A percentile compares a stretch with the other conserved stretches of the same genome.
Evolutionary conservation across 2,797 vertebrate genomes (phyloP).

Genomic region (Lutjanus campechanus): DNA sequence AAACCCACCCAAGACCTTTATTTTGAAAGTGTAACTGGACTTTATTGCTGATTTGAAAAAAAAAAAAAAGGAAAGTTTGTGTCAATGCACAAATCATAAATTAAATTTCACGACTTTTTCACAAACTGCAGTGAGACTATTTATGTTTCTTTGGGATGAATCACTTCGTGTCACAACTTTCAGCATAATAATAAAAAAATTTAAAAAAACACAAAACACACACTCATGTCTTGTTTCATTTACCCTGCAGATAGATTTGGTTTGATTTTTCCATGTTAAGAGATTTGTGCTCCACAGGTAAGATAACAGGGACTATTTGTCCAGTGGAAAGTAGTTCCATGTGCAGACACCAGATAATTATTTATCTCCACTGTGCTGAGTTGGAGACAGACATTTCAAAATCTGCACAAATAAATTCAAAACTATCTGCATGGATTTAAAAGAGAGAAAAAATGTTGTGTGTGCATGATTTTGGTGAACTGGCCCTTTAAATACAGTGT

Average conservation of each 20-base stretch:
- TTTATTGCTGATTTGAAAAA: too few relatives aligned
- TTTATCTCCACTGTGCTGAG: background rate
- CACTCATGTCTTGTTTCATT: too few relatives aligned
- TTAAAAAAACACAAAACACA: too few relatives aligned
- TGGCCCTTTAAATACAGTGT: background rate
- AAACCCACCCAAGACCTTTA: too few relatives aligned
- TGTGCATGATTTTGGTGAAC: background rate
- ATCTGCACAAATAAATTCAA: background rate
- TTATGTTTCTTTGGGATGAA: background rate
- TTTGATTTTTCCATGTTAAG: background rate
- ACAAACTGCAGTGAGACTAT: too few relatives aligned
- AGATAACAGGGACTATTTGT: background rate
- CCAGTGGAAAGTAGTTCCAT: background rate
- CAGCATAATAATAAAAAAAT: background rate
- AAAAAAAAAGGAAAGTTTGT: too few relatives aligned
- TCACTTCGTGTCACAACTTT: background rate
- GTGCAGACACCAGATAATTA: too few relatives aligned
- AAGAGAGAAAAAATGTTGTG: background rate
- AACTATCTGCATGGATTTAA: background rate
- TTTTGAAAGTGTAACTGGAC: too few relatives aligned
- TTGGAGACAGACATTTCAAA: background rate
- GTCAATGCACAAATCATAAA: too few relatives aligned
- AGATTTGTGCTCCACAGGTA: background rate
- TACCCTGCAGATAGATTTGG: background rate
- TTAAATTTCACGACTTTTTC: too few relatives aligned